Evolutionary conservation across 2,888 invertebrate species (phyloP), one percentile per base, ranked within the genome.

Genomic region (Drosophila lacicola): DNA sequence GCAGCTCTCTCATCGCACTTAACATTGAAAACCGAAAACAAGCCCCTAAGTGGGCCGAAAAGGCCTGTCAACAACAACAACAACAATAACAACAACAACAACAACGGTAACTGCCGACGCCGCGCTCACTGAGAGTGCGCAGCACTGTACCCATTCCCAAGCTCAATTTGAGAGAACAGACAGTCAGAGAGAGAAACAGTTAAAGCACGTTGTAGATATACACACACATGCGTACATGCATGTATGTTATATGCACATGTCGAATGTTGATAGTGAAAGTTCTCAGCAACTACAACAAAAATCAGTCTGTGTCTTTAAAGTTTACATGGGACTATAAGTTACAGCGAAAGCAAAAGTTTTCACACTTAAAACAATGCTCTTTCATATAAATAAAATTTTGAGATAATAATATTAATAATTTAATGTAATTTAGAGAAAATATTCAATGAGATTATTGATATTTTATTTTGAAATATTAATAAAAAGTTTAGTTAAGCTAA

Each of bases 1-100:
- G 78, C 68, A 67, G 78, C 61, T 69, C 77, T 60, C 68, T 65
- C 68, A 72, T 62, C 88, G 74, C 82, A 85, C 84, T 85, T 84
- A 84, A 84, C 84, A 84, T 84, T 85, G 84, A 85, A 85, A 85
- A 88, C 74, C 74, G 88, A 87, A 84, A 89, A 85, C 85, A 87
- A 80, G 73, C 80, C 89, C 82, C 89, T 82, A 84, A 89, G 88
- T 81, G 81, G 75, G 63, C 70, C 65, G 64, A 77, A 82, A 76
- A 82, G 70, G 76, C 82, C 72, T 84, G 72, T 67, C 74, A 57
- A 46, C 37, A 51, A 44, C 45, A 67, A 46, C 63, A 66, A 56
- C 51, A 34, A 14, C 21, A 55, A 60, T 55, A 66, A 53, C 33
- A 66, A 54, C 11, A 25, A 11, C 37, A 44, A 44, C 21, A 57